Conservation (phyloP, 2,113 vertebrate genomes). For the Ammodramus savannarum region DNA sequence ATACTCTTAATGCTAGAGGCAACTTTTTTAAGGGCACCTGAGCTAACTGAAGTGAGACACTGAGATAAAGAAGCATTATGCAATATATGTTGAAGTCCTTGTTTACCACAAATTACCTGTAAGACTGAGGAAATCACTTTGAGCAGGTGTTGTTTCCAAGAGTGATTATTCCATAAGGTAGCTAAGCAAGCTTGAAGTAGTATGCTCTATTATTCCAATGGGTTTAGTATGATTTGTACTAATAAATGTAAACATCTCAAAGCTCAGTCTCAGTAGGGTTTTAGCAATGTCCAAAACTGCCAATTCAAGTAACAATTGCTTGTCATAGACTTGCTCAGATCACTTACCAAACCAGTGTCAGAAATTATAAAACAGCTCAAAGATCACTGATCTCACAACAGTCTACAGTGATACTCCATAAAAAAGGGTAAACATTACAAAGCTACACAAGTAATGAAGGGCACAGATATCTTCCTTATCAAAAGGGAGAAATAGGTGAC, state of each 20-base stretch:
- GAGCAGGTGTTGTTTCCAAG: background rate
- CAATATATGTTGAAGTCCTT: background rate
- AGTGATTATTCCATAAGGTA: background rate
- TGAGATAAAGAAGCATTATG: background rate
- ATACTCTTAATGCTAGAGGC: background rate
- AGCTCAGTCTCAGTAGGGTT: background rate
- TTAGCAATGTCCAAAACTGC: background rate
- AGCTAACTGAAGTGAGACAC: background rate
- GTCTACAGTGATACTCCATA: background rate
- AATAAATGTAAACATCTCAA: background rate
- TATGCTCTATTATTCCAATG: background rate
- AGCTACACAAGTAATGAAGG: background rate
- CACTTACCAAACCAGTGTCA: background rate
- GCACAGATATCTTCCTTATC: background rate
- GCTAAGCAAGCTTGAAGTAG: background rate
- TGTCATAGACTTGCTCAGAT: background rate
- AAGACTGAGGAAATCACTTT: background rate
- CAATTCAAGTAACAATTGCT: background rate
- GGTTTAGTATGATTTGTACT: background rate
- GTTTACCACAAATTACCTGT: background rate
- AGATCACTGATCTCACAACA: background rate
- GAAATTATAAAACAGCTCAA: background rate
- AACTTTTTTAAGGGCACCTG: background rate
- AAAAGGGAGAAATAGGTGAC: background rate
- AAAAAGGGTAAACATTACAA: background rate